These are phyloP conservation scores for Garrulus glandarius DNA, from an alignment of 2,797 vertebrate species.

Conservation along the genomic window DNA sequence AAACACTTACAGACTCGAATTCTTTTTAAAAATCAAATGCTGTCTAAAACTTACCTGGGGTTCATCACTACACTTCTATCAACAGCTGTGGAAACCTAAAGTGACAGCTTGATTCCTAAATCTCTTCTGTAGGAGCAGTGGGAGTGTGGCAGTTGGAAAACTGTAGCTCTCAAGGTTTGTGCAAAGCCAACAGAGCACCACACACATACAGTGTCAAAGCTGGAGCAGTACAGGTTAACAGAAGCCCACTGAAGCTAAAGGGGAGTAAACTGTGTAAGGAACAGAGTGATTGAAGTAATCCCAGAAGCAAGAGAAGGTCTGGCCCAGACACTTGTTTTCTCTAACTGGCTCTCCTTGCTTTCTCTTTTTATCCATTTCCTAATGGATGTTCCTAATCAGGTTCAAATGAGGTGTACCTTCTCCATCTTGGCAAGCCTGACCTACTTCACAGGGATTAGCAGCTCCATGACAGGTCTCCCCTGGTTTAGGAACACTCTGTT, in stretches of 20 bases:
- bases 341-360: neutral
- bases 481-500: neutral
- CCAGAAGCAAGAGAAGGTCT: neutral
- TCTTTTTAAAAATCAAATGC: neutral
- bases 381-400: neutral
- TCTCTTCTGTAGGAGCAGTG: neutral
- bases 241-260: neutral
- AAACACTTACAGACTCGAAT: neutral
- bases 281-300: neutral
- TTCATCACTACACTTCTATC: neutral
- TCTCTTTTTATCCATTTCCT: neutral
- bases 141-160: neutral
- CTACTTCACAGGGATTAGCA: constrained; percentile 15
- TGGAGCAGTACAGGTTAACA: neutral
- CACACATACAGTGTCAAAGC: rapidly evolving
- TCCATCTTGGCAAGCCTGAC: neutral
- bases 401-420: neutral
- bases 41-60: neutral
- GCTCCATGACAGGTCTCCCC: neutral
- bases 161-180: neutral
- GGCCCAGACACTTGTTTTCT: neutral
- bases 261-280: neutral
- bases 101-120: neutral
- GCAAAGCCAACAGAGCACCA: neutral
- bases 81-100: neutral